Evolutionary conservation across 2,113 vertebrate genomes (phyloP).

Genomic region (Bujurquina vittata): DNA sequence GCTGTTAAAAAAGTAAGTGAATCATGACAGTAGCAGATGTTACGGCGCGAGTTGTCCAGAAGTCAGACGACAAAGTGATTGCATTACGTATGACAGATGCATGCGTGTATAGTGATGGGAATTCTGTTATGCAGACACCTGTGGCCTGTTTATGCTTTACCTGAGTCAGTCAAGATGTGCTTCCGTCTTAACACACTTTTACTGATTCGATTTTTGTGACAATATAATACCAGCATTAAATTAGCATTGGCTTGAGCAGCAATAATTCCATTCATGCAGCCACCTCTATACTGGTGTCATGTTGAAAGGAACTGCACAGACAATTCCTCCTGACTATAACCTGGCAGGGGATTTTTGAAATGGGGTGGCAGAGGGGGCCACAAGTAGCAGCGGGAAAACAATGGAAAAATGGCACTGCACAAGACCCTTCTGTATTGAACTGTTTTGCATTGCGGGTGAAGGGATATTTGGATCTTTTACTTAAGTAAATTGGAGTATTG

Average conservation of each 20-base stretch:
- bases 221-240: slow-evolving; percentile 16
- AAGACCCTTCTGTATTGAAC: background rate
- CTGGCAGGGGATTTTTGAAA: background rate
- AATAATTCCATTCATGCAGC: background rate
- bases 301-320: background rate
- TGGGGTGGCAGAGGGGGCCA: background rate
- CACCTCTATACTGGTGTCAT: background rate
- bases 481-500: background rate
- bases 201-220: slow-evolving; percentile 34
- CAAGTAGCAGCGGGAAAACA: background rate
- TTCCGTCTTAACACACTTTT: slow-evolving; percentile 24
- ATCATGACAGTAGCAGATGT: slow-evolving; percentile 33
- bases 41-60: background rate
- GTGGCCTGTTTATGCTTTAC: slow-evolving; percentile 17
- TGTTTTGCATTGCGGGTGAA: background rate
- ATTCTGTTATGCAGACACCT: slow-evolving; percentile 38
- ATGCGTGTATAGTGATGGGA: background rate
- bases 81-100: slow-evolving; percentile 35
- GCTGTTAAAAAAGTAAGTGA: slow-evolving; percentile 29
- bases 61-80: slow-evolving; percentile 35
- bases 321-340: background rate
- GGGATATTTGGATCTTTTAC: background rate
- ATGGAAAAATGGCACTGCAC: background rate
- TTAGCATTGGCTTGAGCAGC: slow-evolving; percentile 19
- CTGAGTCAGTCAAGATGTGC: slow-evolving; percentile 30